These are phyloP conservation scores for Ibycter americanus DNA, from an alignment of 2,797 vertebrate genomes.

Conservation along the genomic window DNA sequence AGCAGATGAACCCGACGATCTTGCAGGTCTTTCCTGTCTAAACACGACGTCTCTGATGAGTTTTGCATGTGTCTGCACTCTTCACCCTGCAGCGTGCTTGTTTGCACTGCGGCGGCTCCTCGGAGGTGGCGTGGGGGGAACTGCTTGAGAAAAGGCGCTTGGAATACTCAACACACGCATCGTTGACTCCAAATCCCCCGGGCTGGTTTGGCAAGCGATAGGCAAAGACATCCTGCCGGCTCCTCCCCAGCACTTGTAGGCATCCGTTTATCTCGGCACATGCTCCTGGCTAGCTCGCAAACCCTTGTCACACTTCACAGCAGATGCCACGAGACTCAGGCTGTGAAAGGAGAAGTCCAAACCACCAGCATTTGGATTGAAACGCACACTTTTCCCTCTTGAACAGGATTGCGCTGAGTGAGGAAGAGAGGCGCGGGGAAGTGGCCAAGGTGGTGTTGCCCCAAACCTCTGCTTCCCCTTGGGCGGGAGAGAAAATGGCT, in stretches of 20 bases:
- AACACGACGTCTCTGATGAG: neutral
- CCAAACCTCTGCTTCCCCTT: neutral
- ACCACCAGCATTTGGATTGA: neutral
- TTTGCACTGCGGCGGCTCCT: neutral
- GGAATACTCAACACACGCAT: accelerated
- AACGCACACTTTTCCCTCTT: neutral
- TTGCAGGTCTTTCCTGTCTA: neutral
- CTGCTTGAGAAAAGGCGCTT: accelerated
- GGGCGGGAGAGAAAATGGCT: neutral
- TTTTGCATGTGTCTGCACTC: neutral
- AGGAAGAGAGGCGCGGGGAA: accelerated
- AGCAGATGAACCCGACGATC: neutral
- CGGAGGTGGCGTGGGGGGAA: accelerated
- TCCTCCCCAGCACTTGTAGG: neutral
- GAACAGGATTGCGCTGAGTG: accelerated
- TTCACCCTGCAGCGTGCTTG: neutral
- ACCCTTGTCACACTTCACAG: neutral
- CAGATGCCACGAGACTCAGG: neutral
- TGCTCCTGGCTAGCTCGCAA: neutral
- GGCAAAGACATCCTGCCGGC: neutral
- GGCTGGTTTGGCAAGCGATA: neutral
- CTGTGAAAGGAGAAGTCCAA: neutral
- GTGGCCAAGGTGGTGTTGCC: neutral
- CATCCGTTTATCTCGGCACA: neutral
- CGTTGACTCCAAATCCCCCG: neutral